These are phyloP conservation scores for Bufo bufo DNA, from an alignment of 2,113 vertebrate species.

Conservation along the genomic window DNA sequence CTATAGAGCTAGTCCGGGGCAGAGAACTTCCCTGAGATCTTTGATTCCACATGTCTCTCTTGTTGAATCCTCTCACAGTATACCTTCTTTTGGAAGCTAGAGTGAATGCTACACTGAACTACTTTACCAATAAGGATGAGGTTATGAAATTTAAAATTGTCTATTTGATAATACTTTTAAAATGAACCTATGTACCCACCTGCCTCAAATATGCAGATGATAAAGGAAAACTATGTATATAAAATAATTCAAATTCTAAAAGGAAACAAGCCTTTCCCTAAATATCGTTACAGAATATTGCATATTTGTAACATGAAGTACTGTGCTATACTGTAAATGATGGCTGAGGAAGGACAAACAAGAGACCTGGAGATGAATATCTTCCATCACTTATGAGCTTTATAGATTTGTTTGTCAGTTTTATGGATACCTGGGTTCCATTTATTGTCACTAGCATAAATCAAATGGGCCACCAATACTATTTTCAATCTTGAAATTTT, in stretches of 20 bases:
- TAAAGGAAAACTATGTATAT: background rate
- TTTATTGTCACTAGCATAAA: conserved; percentile 46
- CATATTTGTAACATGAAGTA: background rate
- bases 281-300: background rate
- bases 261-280: too few relatives aligned
- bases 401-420: conserved; percentile 53
- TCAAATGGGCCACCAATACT: conserved; percentile 27
- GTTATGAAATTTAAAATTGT: background rate
- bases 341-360: conserved; percentile 36
- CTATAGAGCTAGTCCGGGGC: too few relatives aligned
- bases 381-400: conserved; percentile 45
- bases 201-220: background rate
- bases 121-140: background rate
- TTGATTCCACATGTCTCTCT: too few relatives aligned
- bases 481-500: conserved; percentile 35
- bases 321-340: conserved; percentile 31
- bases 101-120: too few relatives aligned
- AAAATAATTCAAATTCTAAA: background rate
- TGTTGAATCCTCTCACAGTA: too few relatives aligned
- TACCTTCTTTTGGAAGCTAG: too few relatives aligned
- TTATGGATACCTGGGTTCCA: conserved; percentile 54
- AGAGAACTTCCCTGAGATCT: too few relatives aligned
- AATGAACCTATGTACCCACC: background rate
- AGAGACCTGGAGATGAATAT: conserved; percentile 45
- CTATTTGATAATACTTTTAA: background rate